Percentiles rank a stretch among this genome's conserved stretches.
phyloP scores from a whole-genome alignment of 35 echinoderm and acorn worm genomes.

The Anneissia japonica region DNA sequence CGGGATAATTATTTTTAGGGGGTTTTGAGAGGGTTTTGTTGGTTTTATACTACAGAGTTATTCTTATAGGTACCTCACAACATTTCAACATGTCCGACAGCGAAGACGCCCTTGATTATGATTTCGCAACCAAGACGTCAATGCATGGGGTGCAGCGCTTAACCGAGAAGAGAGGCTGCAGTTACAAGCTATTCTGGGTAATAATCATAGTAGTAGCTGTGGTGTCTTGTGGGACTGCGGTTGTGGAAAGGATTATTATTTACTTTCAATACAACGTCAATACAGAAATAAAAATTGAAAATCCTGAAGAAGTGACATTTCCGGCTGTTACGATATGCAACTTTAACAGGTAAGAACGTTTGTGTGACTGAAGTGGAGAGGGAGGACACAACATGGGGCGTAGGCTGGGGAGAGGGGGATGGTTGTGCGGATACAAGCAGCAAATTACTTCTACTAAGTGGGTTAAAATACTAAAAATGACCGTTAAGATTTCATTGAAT shows the following conservation, averaged over 20 bases:
- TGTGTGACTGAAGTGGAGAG: no score
- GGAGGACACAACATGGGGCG: no score
- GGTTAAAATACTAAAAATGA: no score
- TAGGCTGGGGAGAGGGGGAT: no score
- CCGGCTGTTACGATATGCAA: neutral
- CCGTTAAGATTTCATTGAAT: no score
- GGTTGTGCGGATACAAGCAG: no score
- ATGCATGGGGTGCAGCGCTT: neutral
- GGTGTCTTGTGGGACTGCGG: neutral
- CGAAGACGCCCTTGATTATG: neutral
- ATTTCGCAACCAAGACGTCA: neutral
- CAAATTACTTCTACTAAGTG: no score
- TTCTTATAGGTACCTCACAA: no score
- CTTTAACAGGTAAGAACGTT: neutral
- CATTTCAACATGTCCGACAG: neutral
- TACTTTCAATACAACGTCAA: neutral
- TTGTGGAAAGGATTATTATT: neutral
- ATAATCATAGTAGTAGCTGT: neutral
- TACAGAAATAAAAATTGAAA: neutral
- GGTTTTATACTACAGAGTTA: no score
- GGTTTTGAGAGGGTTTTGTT: no score
- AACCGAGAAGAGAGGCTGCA: neutral
- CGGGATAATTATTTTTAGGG: no score
- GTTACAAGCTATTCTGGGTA: neutral
- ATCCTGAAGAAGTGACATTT: neutral